phyloP scores from a whole-genome alignment of 23 tunicate genomes.

The Oikopleura dioica region DNA sequence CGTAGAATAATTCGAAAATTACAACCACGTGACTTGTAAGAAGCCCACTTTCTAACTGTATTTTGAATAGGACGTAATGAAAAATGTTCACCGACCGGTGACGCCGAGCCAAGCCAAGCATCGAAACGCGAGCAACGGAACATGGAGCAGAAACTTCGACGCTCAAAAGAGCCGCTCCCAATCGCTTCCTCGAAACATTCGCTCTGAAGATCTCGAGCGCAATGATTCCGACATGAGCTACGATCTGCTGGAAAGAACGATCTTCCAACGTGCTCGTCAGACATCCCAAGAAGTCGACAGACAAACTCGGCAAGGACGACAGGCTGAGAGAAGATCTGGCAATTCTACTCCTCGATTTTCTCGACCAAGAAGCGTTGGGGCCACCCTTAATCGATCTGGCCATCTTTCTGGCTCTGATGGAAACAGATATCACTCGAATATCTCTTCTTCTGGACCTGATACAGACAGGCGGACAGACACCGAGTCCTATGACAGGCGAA shows the following conservation, averaged over 20 bases:
- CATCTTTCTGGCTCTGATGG: neutral
- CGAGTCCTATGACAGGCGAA: neutral
- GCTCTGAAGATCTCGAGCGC: neutral
- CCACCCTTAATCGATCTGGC: neutral
- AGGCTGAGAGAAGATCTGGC: too few species aligned
- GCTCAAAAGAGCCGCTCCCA: neutral
- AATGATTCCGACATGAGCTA: neutral
- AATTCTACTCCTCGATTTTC: too few species aligned
- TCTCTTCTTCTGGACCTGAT: neutral
- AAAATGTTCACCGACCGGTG: slow-evolving; percentile 13
- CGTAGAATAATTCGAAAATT: too few species aligned
- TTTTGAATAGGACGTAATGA: neutral
- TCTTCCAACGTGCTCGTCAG: neutral
- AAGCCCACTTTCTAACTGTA: neutral
- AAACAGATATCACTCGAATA: neutral
- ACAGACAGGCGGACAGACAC: neutral
- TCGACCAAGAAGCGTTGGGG: neutral
- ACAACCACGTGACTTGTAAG: too few species aligned
- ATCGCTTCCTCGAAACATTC: neutral
- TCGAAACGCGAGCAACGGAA: neutral
- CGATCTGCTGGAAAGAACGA: neutral
- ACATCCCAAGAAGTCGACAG: slow-evolving; percentile 1
- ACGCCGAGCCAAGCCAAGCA: neutral
- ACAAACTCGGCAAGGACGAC: too few species aligned
- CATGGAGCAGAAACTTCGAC: neutral